Conservation (phyloP, 2,113 vertebrate genomes). For the Anas platyrhynchos region DNA sequence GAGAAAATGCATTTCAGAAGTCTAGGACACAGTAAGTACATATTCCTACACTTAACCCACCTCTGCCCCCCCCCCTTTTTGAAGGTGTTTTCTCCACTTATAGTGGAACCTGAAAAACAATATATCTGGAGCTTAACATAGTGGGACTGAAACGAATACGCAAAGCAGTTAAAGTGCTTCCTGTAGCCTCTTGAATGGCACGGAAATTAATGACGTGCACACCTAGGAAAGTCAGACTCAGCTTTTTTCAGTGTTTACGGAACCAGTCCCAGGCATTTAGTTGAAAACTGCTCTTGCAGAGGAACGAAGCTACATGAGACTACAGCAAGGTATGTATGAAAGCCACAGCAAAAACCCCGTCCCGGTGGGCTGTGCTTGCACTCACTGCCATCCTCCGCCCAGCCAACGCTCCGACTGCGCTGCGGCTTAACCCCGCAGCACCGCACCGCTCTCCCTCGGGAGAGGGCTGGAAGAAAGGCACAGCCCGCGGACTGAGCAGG, state of each 20-base stretch:
- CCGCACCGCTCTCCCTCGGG: too few species aligned
- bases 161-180: neutral
- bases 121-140: neutral
- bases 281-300: neutral
- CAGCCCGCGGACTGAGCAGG: too few species aligned
- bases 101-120: neutral
- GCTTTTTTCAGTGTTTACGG: neutral
- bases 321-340: neutral
- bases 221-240: neutral
- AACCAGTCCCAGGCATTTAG: neutral
- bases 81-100: neutral
- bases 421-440: too few species aligned
- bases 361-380: neutral
- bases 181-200: neutral
- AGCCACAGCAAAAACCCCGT: neutral
- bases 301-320: neutral
- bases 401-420: too few species aligned
- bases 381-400: accelerated
- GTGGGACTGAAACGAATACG: neutral
- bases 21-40: neutral
- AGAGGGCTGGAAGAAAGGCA: too few species aligned
- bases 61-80: neutral
- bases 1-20: neutral
- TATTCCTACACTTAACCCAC: neutral
- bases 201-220: neutral